phyloP scores from a whole-genome alignment of 2,113 vertebrate species.

The Thinocorus orbignyianus region DNA sequence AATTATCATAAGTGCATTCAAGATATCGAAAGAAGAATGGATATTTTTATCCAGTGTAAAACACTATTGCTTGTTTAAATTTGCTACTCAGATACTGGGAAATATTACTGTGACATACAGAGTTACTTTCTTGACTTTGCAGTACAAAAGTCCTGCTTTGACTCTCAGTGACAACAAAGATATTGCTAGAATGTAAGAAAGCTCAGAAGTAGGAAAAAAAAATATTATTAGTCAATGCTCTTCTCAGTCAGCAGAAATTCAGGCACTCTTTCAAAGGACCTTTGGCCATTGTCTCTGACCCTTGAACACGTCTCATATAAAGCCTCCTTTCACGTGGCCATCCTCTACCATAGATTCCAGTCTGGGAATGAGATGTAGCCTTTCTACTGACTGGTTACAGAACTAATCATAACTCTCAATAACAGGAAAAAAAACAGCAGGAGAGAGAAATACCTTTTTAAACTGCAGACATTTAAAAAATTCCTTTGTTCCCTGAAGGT shows the following conservation, averaged over 20 bases:
- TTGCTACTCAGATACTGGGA: background rate
- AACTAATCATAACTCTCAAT: background rate
- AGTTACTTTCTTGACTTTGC: background rate
- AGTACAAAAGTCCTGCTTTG: background rate
- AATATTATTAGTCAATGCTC: background rate
- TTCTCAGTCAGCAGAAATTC: background rate
- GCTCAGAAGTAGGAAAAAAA: background rate
- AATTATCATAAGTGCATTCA: background rate
- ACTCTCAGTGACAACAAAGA: background rate
- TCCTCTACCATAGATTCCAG: background rate
- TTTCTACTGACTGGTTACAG: background rate
- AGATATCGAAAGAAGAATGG: background rate
- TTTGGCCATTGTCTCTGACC: background rate
- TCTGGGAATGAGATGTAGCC: background rate
- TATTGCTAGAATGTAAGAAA: background rate
- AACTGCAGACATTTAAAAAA: background rate
- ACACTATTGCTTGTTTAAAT: background rate
- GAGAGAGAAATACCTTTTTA: background rate
- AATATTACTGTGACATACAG: background rate
- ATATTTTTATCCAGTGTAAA: background rate
- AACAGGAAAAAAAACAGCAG: background rate
- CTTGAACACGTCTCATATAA: background rate
- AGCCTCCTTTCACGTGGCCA: background rate
- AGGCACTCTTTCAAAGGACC: background rate
- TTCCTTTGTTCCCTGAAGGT: background rate